These are phyloP conservation scores for Ernsta delagoae DNA, from an alignment of 2,888 invertebrate species.

Conservation along the genomic window DNA sequence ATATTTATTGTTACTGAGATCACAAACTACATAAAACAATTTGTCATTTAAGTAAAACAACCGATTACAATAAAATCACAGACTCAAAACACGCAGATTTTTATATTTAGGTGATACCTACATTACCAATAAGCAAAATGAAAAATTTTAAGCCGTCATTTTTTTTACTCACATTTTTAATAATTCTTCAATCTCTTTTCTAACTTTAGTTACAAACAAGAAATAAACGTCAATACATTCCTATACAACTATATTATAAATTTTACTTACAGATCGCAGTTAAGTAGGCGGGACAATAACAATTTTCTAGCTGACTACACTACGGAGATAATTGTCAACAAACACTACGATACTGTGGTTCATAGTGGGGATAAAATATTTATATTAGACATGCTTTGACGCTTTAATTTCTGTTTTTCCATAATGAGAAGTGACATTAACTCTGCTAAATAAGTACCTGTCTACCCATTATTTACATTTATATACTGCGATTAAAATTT, in stretches of 20 bases:
- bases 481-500: no score
- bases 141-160: no score
- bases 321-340: neutral
- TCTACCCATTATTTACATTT: no score
- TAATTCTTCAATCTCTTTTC: neutral
- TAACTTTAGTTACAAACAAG: neutral
- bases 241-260: conserved; percentile 14
- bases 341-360: no score
- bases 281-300: conserved; percentile 7
- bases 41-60: conserved; percentile 60
- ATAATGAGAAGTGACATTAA: neutral
- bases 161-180: neutral
- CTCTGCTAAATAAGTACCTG: neutral
- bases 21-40: conserved; percentile 66
- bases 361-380: conserved; percentile 8
- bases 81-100: conserved; percentile 39
- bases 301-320: conserved; percentile 23
- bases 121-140: no score
- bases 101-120: conserved; percentile 37
- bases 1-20: conserved; percentile 75
- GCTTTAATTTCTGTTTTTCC: conserved; percentile 4
- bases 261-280: conserved; percentile 13
- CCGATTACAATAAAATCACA: conserved; percentile 34
- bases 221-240: conserved; percentile 1
- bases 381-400: conserved; percentile 5